Base-by-base conservation (phyloP, 2,888 invertebrate genomes). In the Punctoribates punctum region DNA sequence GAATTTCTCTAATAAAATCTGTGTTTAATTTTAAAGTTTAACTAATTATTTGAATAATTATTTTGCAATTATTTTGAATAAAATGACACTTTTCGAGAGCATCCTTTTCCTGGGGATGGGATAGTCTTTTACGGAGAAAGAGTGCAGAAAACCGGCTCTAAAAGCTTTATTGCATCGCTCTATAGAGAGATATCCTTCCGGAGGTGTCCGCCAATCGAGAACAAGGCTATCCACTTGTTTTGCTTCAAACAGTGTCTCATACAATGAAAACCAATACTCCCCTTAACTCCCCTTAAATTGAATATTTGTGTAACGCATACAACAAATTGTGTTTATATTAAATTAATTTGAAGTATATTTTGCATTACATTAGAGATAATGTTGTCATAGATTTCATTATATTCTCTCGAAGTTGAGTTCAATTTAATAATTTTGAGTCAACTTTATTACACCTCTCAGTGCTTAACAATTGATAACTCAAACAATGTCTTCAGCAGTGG, bases 401-500 rank as follows among this genome's bases (percentile, higher is more conserved):
- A 34, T 34, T 34, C 34, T 6, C 57, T 25, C 23, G 3, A 3
- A 5, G 9, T 25, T 20, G 8, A 57, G 11, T 57, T 20, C 20
- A 57, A 11, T 20, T 57, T 25, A 17, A 57, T 25, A 57, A 4
- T 25, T 25, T 57, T 25, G 17, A 20, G 20, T 57, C 25, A 25
- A 57, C 11, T 57, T 6, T 25, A n/a, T 57, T 57, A 20, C 13
- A 57, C 5, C 15, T 48, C 48, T 57, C 3, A 23, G 57, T 57
- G 57, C 57, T 20, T 20, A 57, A 57, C 15, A 25, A 25, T 29
- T 62, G 11, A 29, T 62, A 27, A 67, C n/a, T 17, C 23, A 13
- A 23, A 70, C 29, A 67, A 34, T 74, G 72, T 51, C 67, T 25
- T 20, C 29, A 60, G 57, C 78, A 54, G 82, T 82, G 27, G 87